Evolutionary conservation across 2,113 vertebrate species (phyloP), one percentile per base, ranked within the genome.

Genomic region (Barbus barbus): DNA sequence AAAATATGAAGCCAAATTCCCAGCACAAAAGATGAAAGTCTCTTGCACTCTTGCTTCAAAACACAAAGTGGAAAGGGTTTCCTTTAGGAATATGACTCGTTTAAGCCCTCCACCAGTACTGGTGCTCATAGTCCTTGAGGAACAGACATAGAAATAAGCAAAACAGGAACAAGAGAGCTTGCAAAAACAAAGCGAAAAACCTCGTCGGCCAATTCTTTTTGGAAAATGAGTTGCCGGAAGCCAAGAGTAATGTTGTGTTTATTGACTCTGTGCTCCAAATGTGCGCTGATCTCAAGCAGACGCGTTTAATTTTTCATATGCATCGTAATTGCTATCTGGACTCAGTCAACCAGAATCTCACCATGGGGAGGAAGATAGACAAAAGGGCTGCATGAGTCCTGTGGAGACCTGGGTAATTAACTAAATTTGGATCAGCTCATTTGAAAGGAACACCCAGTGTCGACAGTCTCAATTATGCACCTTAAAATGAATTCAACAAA

Each of bases 321-420:
- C 83, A 83, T 86, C 78, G 84, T 90, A 92, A 91, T 90, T 91
- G 90, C 86, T 86, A 86, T 90, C 86, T 88, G 88, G 86, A 89
- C 76, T 61, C 86, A 80, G 87, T 84, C 83, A 83, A 81, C 82
- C 82, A 89, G 44, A 60, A 84, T 83, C 78, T 87, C 85, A 81
- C 79, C 41, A 56, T 76, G 33, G 75, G 78, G 78, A 78, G 13
- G 82, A 63, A 56, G 22, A 24, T 48, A 53, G 46, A 76, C 77
- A 72, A 67, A 48, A 53, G 60, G 73, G 13, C 31, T 26, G 74
- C 7, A 22, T 22, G 28, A 26, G 56, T 61, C 56, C 41, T 84
- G 73, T 22, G 38, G 63, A 78, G 72, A 79, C 24, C 31, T n/a
- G 36, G 38, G 77, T 83, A 86, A 86, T 89, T 90, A 84, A 89